A percentile compares a stretch with the other conserved stretches of the same genome.
These are phyloP conservation scores for Sitodiplosis mosellana DNA, from an alignment of 1,140 invertebrate genomes.

Conservation along the genomic window DNA sequence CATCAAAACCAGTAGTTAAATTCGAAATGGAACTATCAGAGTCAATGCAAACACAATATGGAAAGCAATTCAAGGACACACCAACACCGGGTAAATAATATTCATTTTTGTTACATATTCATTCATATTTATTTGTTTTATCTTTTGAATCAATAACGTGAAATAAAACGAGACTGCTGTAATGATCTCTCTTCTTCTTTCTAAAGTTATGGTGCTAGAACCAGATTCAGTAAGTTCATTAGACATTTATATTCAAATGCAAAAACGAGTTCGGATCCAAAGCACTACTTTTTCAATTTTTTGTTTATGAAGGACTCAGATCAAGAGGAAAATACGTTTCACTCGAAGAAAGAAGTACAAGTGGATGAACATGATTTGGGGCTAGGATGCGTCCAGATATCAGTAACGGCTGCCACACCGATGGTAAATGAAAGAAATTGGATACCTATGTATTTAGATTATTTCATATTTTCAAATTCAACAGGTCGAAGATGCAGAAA, in stretches of 20 bases:
- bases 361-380: constrained; percentile 19
- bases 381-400: constrained; percentile 64
- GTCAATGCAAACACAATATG: no score
- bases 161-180: no score
- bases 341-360: background rate
- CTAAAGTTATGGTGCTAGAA: background rate
- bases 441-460: constrained; percentile 48
- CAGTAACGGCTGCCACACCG: constrained; percentile 74
- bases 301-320: background rate
- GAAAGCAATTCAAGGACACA: no score
- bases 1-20: no score
- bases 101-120: no score
- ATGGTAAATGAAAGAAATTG: constrained; percentile 52
- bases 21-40: no score
- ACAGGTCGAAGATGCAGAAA: background rate
- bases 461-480: no score
- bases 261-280: no score
- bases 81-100: no score
- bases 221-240: background rate
- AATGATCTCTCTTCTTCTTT: background rate
- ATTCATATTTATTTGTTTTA: no score
- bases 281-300: background rate
- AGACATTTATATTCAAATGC: no score
- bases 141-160: no score
- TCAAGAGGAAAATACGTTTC: background rate